phyloP scores from a whole-genome alignment of 2,797 vertebrate genomes.

The Sebastes hubbsi region DNA sequence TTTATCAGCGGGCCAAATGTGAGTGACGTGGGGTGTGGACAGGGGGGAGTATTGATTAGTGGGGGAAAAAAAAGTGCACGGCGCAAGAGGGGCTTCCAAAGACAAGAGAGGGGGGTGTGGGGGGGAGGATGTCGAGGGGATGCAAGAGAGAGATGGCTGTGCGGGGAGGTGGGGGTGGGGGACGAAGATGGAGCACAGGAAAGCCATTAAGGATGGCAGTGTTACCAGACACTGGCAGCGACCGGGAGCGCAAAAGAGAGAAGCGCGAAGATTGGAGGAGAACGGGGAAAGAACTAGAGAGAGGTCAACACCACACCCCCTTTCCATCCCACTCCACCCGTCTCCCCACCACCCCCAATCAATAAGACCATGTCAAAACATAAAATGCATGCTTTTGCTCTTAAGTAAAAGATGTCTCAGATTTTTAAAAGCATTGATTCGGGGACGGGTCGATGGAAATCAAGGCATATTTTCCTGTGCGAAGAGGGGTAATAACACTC shows the following conservation, averaged over 20 bases:
- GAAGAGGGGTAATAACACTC: conserved; percentile 92
- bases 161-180: neutral
- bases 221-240: conserved; percentile 87
- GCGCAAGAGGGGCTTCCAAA: conserved; percentile 79
- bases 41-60: conserved; percentile 93
- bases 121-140: conserved; percentile 3
- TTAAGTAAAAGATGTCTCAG: conserved; percentile 98
- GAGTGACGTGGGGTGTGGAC: conserved; percentile 90
- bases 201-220: conserved; percentile 95
- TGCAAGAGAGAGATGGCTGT: conserved; percentile 37
- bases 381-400: conserved; percentile 98
- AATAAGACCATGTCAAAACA: conserved; percentile 97
- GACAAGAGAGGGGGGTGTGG: conserved; percentile 61
- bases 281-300: conserved; percentile 43
- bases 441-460: conserved; percentile 92
- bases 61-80: conserved; percentile 81
- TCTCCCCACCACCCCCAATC: conserved; percentile 83
- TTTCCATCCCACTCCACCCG: conserved; percentile 55
- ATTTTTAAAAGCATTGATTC: conserved; percentile 99
- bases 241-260: conserved; percentile 75
- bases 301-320: conserved; percentile 70
- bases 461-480: conserved; percentile 88
- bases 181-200: conserved; percentile 76
- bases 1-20: conserved; percentile 91
- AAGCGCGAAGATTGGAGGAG: conserved; percentile 64